phyloP scores from a whole-genome alignment of 2,888 invertebrate genomes.

The Chaetoderma sp. region DNA sequence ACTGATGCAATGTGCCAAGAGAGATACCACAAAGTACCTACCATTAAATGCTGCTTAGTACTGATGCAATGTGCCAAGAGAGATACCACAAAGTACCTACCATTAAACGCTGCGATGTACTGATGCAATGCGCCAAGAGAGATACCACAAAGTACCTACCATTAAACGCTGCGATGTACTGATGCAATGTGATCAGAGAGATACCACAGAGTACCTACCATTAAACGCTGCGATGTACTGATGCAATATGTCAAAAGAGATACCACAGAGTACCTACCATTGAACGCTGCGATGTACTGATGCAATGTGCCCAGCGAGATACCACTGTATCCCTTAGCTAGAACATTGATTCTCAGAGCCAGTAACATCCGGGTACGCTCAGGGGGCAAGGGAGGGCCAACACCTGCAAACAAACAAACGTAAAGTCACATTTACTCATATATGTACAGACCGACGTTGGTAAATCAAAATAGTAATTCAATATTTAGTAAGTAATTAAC shows the following conservation, averaged over 20 bases:
- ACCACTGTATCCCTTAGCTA: constrained; percentile 79
- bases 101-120: constrained; percentile 77
- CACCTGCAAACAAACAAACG: constrained; percentile 68
- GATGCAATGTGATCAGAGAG: constrained; percentile 73
- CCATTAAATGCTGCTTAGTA: too few species aligned
- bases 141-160: constrained; percentile 77
- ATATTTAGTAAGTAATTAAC: too few species aligned
- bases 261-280: constrained; percentile 70
- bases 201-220: constrained; percentile 79
- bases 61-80: too few species aligned
- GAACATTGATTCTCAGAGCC: constrained; percentile 76
- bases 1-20: too few species aligned
- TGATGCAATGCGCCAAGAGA: constrained; percentile 74
- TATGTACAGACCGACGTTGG: too few species aligned
- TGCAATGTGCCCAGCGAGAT: constrained; percentile 74
- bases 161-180: constrained; percentile 77
- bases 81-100: too few species aligned
- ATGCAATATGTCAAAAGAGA: constrained; percentile 70
- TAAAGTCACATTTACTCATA: not conserved
- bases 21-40: too few species aligned
- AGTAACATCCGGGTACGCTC: constrained; percentile 76
- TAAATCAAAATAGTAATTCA: too few species aligned
- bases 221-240: constrained; percentile 77
- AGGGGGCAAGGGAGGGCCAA: constrained; percentile 75
- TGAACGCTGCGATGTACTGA: constrained; percentile 76